Percentiles rank a stretch among this genome's conserved stretches.
Conservation (phyloP, 1,140 invertebrate genomes). For the Caenorhabditis latens region DNA sequence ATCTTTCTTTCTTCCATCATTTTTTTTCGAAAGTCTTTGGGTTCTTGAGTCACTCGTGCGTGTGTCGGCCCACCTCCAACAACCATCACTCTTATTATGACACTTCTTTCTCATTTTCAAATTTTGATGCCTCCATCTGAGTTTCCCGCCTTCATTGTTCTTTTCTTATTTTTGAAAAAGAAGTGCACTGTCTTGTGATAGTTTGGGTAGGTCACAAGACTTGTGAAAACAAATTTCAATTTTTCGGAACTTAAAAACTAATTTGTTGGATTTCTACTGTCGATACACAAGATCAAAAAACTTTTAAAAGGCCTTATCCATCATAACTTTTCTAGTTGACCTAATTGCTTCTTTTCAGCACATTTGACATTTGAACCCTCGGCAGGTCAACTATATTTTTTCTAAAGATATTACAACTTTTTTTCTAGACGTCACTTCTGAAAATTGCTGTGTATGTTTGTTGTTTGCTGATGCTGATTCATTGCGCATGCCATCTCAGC, state of each 20-base stretch:
- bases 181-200: not conserved
- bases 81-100: slow-evolving; percentile 56
- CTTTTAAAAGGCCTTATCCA: too few relatives aligned
- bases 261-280: too few relatives aligned
- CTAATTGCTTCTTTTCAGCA: too few relatives aligned
- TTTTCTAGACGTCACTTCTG: too few relatives aligned
- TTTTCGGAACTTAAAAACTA: too few relatives aligned
- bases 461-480: slow-evolving; percentile 11
- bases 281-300: too few relatives aligned
- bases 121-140: slow-evolving; percentile 2
- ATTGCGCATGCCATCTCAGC: not conserved
- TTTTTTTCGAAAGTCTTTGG: slow-evolving; percentile 37
- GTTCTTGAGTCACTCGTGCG: slow-evolving; percentile 23
- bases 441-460: too few relatives aligned
- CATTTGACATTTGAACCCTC: too few relatives aligned
- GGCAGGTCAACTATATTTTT: too few relatives aligned
- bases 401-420: too few relatives aligned
- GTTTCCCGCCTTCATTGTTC: not conserved
- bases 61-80: slow-evolving; percentile 42
- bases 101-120: slow-evolving; percentile 34
- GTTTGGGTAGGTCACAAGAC: not conserved
- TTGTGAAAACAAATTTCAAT: too few relatives aligned
- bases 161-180: not conserved
- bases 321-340: too few relatives aligned
- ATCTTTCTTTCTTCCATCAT: not conserved